phyloP scores from a whole-genome alignment of 1,140 invertebrate genomes.

The Thaumetopoea pityocampa region DNA sequence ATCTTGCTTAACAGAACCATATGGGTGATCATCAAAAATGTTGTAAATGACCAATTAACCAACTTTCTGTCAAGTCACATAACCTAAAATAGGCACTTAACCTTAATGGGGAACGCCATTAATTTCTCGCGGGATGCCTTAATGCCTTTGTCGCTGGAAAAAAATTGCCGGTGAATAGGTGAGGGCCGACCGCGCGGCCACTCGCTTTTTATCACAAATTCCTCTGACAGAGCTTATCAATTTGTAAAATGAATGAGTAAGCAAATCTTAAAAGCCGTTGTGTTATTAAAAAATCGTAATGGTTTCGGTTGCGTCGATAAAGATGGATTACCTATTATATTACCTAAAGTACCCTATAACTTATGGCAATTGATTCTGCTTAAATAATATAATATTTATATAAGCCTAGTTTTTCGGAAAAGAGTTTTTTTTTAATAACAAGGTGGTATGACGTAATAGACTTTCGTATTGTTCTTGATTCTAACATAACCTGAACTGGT shows the following conservation, averaged over 20 bases:
- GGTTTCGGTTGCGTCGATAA: conserved; percentile 1
- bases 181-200: conserved; percentile 23
- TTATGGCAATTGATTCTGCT: too few relatives aligned
- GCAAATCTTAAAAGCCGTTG: conserved; percentile 6
- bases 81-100: conserved; percentile 45
- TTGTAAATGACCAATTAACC: conserved; percentile 17
- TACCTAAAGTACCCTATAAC: too few relatives aligned
- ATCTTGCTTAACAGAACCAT: conserved; percentile 7
- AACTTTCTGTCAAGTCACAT: conserved; percentile 48
- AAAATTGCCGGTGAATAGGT: conserved; percentile 45
- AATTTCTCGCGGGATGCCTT: conserved; percentile 43
- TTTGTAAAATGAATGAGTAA: conserved; percentile 27
- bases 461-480: too few relatives aligned
- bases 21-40: conserved; percentile 7
- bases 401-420: too few relatives aligned
- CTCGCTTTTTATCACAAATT: conserved; percentile 34
- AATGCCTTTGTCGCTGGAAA: conserved; percentile 52
- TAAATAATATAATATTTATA: too few relatives aligned
- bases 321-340: too few relatives aligned
- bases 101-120: conserved; percentile 43
- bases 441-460: too few relatives aligned
- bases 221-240: conserved; percentile 19
- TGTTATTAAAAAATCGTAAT: conserved; percentile 5
- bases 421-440: too few relatives aligned
- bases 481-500: too few relatives aligned